Base-by-base conservation (phyloP, 2,888 invertebrate genomes). In the Torymus texanus region DNA sequence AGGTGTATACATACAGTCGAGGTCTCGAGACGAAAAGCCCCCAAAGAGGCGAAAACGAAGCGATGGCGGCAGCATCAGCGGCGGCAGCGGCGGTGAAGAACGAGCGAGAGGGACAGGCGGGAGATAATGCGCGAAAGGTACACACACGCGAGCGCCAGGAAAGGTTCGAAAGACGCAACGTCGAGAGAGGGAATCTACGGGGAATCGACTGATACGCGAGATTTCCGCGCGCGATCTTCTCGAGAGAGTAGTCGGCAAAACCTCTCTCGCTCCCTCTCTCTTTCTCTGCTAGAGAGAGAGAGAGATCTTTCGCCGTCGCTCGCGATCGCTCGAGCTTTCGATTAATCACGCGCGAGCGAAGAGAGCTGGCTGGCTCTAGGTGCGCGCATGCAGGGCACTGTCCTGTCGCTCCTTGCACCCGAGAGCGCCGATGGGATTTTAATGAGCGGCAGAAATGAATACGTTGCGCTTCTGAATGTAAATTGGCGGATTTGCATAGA, bases 381-480 rank as follows among this genome's bases (percentile, higher is more conserved):
- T n/a, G n/a, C 29, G 1, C 5, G 41, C 74, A 51, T n/a, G 29
- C 62, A 68, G 59, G 53, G 41, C 66, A 58, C 77, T 80, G 80
- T 80, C 80, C 77, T 79, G 79, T 79, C 77, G 63, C 63, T 75
- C 61, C 51, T 55, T 41, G 53, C 62, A 21, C 71, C 41, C 41
- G 41, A 41, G 41, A 41, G 65, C 67, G 63, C 65, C 75, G 75
- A 81, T 81, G 78, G 78, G 81, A 78, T 78, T 81, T 81, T 81
- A 81, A 81, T 81, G 81, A 81, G 81, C 78, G 75, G 62, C 13
- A 73, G 68, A 81, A 79, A 81, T 81, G 81, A 81, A 81, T 81
- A 75, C 81, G 70, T 76, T 75, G 65, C 78, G 67, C 76, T 81
- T 81, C 78, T 73, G 75, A 76, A 81, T 81, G 78, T 81, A 78